Evolutionary conservation across 2,888 invertebrate species (phyloP), one percentile per base, ranked within the genome.

Genomic region (Protonemura montana): DNA sequence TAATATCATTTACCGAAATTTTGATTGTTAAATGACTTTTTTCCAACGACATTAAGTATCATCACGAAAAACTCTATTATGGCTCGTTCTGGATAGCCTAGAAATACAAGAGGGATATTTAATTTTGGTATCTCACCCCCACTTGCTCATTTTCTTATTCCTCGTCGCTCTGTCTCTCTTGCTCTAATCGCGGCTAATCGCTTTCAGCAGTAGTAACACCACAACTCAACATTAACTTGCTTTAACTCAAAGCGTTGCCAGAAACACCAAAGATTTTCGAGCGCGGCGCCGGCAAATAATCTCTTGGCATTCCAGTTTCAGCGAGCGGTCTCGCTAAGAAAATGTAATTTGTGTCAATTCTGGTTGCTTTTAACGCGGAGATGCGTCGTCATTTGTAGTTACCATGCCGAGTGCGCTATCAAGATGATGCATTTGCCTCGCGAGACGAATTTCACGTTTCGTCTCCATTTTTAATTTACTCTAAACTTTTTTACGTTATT

Each of bases 191-290:
- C 59, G 59, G 59, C 59, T 59, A 59, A 59, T 59, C 59, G 59
- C 59, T 59, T 59, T 59, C 59, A 59, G 59, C 59, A 59, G 59
- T 59, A 10, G 59, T 59, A 59, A 59, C 59, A 59, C 59, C 59
- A 59, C 59, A 59, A 59, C 59, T 59, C 59, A 59, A 59, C 59
- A 59, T 59, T 59, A 7, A 59, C 59, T 59, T 21, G 59, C 59
- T 59, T 59, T 59, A 59, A 59, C 59, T 59, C 59, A 59, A 59
- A 59, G 59, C 21, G 59, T 59, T 59, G 59, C 59, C 59, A 59
- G 59, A 59, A 59, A 59, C 59, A 59, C 59, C 59, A 21, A 59
- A 59, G 59, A 59, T 59, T 59, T 59, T 59, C 59, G 13, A 10
- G 59, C 59, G 5, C 41, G 1, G 21, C 59, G 59, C 59, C 10